Evolutionary conservation across 2,888 invertebrate species (phyloP).

Genomic region (Netelia melanura): DNA sequence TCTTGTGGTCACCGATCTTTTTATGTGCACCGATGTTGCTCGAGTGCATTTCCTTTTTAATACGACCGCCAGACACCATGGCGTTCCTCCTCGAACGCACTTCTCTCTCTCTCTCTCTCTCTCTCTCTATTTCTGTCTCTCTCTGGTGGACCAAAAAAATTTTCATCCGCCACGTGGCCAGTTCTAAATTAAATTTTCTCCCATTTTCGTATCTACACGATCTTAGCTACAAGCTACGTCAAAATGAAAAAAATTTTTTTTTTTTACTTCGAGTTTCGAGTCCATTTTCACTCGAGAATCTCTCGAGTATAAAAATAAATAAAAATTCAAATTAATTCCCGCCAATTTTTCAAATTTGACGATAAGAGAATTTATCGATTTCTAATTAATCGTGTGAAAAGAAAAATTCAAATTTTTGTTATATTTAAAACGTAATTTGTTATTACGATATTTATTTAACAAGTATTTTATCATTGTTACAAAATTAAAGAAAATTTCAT

Average conservation of each 20-base stretch:
- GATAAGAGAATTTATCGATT: no score
- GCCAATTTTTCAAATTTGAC: no score
- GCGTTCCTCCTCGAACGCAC: conserved; percentile 2
- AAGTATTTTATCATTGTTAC: no score
- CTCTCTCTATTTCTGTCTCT: not conserved
- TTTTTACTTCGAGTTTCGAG: not conserved
- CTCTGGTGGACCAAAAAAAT: not conserved
- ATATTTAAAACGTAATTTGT: no score
- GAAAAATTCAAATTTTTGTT: no score
- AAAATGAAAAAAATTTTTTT: no score
- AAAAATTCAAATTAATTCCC: no score
- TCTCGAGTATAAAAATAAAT: not conserved
- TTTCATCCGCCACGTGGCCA: conserved; percentile 71
- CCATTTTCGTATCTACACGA: conserved; percentile 23
- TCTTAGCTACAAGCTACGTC: not conserved
- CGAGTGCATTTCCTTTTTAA: conserved; percentile 37
- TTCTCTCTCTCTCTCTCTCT: conserved; percentile 25
- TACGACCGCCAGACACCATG: conserved; percentile 46
- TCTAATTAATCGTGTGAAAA: no score
- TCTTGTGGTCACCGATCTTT: conserved; percentile 52
- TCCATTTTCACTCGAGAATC: not conserved
- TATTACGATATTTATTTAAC: no score
- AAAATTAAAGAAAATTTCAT: no score
- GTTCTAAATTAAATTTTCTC: conserved; percentile 68
- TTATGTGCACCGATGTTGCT: conserved; percentile 47